Evolutionary conservation across 2,797 vertebrate species (phyloP), one percentile per base, ranked within the genome.

Genomic region (Eutrigla gurnardus): DNA sequence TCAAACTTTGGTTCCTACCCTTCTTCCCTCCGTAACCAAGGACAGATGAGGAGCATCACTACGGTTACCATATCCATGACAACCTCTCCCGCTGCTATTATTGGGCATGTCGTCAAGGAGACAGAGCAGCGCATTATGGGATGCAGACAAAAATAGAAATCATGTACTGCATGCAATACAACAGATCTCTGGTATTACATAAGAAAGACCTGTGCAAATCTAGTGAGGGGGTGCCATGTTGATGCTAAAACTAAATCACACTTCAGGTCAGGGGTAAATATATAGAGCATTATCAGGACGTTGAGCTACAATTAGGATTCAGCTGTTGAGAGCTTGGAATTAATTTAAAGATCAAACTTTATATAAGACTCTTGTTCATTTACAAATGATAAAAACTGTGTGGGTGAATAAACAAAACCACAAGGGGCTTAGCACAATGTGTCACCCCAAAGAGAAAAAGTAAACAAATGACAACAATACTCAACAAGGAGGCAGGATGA

Each of bases 1-100:
- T 79, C 77, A 63, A 67, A 79, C 70, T 81, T 88, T 85, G 64
- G 87, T 90, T 91, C 83, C 89, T 83, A 90, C 65, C 77, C 74
- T 39, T 77, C 82, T 74, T 77, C 75, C 76, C 80, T 85, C 73
- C 82, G 83, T 86, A 89, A 92, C 90, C 90, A 89, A 87, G 88
- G 90, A 90, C 75, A 89, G 88, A 88, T 87, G 87, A 92, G 89
- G 90, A 89, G 87, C 89, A 94, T 94, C 90, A 80, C 94, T 92
- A 94, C 90, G 91, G 94, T 92, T 93, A 94, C 93, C 90, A 94
- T 94, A 94, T 93, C 94, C 94, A 94, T 95, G 94, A 94, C 94
- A 95, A 95, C 94, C 91, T 89, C 84, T 83, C 79, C 79, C 32
- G 73, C 84, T 89, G 91, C 91, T 92, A 91, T 91, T 91, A 93